These are phyloP conservation scores for Lottia scabra DNA, from an alignment of 2,888 invertebrate species.

Conservation along the genomic window DNA sequence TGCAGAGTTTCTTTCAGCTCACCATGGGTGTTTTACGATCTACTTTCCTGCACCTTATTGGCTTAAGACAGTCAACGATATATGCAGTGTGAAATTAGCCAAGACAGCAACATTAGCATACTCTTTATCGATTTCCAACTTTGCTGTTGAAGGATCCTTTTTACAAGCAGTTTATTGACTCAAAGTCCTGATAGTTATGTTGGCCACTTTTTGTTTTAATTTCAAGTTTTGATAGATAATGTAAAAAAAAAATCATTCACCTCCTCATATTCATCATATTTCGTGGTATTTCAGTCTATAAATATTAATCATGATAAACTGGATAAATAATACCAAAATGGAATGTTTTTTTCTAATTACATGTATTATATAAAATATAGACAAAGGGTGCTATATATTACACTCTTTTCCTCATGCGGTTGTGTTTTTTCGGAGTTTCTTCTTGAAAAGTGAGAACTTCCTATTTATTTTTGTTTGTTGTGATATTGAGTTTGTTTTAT, in stretches of 20 bases:
- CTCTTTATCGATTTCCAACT: too few species aligned
- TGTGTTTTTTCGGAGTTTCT: not conserved
- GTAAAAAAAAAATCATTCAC: not conserved
- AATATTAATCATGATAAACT: too few species aligned
- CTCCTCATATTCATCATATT: not conserved
- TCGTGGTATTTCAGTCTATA: not conserved
- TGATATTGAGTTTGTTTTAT: constrained; percentile 3
- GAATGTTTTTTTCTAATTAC: not conserved
- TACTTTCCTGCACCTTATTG: too few species aligned
- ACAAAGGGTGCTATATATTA: not conserved
- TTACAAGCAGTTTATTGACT: too few species aligned
- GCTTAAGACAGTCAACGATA: too few species aligned
- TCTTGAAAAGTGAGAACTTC: not conserved
- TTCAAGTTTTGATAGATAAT: not conserved
- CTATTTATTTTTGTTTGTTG: not conserved
- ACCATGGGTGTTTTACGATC: too few species aligned
- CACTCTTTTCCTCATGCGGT: constrained; percentile 3
- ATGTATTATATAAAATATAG: not conserved
- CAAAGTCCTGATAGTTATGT: too few species aligned
- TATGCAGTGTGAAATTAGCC: too few species aligned
- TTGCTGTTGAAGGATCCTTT: too few species aligned
- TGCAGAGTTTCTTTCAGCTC: too few species aligned
- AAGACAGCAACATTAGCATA: too few species aligned
- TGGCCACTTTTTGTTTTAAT: not conserved
- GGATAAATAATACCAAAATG: not conserved